A percentile compares a stretch with the other conserved stretches of the same genome.
These are phyloP conservation scores for Anthophora plumipes DNA, from an alignment of 2,888 invertebrate species.

Conservation along the genomic window DNA sequence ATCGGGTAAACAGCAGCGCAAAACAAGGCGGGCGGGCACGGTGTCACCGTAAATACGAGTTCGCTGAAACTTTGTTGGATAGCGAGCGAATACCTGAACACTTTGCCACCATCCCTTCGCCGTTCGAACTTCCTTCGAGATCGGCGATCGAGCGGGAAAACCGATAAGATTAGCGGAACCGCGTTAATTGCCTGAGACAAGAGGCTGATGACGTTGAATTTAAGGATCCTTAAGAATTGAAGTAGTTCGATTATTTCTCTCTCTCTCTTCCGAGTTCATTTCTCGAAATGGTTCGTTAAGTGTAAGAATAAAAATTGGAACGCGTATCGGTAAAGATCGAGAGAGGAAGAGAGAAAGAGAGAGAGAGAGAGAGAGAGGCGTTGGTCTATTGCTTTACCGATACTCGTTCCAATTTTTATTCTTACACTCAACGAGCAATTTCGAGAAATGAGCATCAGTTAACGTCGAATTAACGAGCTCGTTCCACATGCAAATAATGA, in stretches of 20 bases:
- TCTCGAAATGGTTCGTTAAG: neutral
- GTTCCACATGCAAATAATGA: neutral
- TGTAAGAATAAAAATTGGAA: no score
- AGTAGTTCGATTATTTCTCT: no score
- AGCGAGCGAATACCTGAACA: constrained; percentile 37
- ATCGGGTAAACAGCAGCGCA: constrained; percentile 69
- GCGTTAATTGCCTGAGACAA: neutral
- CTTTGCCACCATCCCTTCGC: constrained; percentile 20
- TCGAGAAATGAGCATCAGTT: neutral
- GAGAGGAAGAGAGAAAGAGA: no score
- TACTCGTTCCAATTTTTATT: no score
- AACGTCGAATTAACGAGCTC: neutral
- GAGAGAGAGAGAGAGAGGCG: no score
- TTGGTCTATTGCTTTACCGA: no score
- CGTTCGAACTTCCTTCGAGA: constrained; percentile 11
- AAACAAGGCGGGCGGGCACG: constrained; percentile 40
- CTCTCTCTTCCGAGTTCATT: no score
- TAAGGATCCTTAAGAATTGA: no score
- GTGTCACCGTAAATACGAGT: constrained; percentile 55
- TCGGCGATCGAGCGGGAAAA: constrained; percentile 14
- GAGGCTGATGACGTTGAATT: no score
- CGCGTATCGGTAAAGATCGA: no score
- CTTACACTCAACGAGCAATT: neutral
- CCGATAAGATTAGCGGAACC: constrained; percentile 1
- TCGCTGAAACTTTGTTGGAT: constrained; percentile 49